Conservation (phyloP, 2,113 vertebrate species). For the Aviceda subcristata region DNA sequence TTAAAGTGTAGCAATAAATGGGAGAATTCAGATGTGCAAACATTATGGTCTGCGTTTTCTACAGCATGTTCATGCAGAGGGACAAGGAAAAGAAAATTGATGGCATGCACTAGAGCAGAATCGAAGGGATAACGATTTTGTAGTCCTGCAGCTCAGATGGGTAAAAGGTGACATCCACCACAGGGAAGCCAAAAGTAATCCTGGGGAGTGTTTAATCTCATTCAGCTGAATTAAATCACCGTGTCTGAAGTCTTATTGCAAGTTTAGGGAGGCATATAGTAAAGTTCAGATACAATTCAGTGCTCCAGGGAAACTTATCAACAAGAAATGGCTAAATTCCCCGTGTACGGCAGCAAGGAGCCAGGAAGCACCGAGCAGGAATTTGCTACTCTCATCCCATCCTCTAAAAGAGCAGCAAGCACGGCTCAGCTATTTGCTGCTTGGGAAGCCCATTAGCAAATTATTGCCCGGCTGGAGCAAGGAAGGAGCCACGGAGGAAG, state of each 20-base stretch:
- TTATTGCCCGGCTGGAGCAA: not conserved
- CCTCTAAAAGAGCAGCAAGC: not conserved
- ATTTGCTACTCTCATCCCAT: not conserved
- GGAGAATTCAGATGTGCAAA: not conserved
- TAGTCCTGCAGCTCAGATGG: not conserved
- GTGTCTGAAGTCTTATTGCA: not conserved
- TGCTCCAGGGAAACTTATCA: not conserved
- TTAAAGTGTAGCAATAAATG: not conserved
- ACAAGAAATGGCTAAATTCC: not conserved
- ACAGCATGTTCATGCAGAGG: not conserved
- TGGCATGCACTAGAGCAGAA: not conserved
- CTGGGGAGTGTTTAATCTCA: not conserved
- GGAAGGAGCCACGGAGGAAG: not conserved
- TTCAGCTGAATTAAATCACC: slow-evolving; percentile 12
- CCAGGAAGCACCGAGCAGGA: not conserved
- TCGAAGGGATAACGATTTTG: not conserved
- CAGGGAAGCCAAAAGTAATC: not conserved
- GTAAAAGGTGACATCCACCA: slow-evolving; percentile 7
- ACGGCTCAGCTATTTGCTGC: not conserved
- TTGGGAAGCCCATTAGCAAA: not conserved
- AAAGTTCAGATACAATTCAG: not conserved
- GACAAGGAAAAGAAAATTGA: slow-evolving; percentile 8
- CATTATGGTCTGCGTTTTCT: not conserved
- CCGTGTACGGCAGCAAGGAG: fast-evolving
- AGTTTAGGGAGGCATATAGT: not conserved